Base-by-base conservation (phyloP, 2,113 vertebrate genomes). In the Pseudopipra pipra region DNA sequence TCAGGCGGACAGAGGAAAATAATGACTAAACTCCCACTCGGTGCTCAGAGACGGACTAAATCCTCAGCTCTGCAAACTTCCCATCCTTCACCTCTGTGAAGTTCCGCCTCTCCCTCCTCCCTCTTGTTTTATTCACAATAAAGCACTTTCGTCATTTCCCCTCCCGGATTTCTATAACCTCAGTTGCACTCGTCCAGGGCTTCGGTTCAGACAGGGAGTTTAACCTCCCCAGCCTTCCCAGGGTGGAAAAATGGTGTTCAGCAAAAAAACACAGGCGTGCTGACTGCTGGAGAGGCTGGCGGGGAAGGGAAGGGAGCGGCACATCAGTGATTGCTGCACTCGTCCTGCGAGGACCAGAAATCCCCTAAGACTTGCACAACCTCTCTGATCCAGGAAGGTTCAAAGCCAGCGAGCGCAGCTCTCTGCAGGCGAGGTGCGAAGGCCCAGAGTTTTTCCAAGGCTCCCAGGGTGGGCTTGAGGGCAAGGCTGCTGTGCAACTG, bases 91-190 rank as follows among this genome's bases (percentile, higher is more conserved):
- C 62, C 88, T 93, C 93, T 56, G 72, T 41, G 43, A 65, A 75
- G 93, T 96, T 89, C 90, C 70, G 61, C 80, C 82, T 91, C 78
- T 95, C 90, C 77, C 86, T 88, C 83, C 90, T 90, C 91, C 92
- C 80, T 84, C 95, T 94, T 94, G 66, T 95, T 94, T 90, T 92
- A 92, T 84, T 87, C 90, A 84, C 90, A 91, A 94, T 95, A 93
- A 96, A 91, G 35, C 58, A 35, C 86, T 78, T 87, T 94, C 92
- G 70, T 96, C 90, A 96, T 96, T 96, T 96, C 92, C 90, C 80
- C 93, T 92, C 66, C 88, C 56, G 24, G 90, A 81, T 93, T 95
- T 92, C 95, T 95, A 46, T 94, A 94, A 90, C 93, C 96, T 95
- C 76, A 89, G 76, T 93, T 96, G 88, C 96, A 95, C 95, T 75